Evolutionary conservation across 2,888 invertebrate species (phyloP), one percentile per base, ranked within the genome.

Genomic region (Polylopha cassiicola): DNA sequence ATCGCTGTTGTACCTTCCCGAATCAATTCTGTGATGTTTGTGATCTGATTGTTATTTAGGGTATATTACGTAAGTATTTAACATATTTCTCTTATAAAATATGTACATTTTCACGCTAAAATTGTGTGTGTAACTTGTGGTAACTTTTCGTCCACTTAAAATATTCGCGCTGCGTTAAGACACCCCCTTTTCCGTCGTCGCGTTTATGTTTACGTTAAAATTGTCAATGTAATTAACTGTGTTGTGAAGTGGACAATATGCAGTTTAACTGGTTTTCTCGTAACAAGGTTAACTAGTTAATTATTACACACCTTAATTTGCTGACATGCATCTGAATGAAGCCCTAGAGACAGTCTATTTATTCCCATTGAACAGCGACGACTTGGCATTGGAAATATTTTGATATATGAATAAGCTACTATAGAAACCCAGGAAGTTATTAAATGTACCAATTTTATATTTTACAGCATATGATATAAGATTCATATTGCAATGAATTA

Each of bases 51-150:
- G 62, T 71, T 76, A 78, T 73, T 81, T 73, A 69, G 53, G 65
- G 66, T 66, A 58, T 73, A 68, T 84, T 82, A 81, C 73, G 84
- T 84, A 82, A 84, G 84, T 84, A 79, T 62, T 65, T 54, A 48
- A 43, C 53, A 54, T 57, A 31, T 68, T 65, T 68, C 67, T 73
- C 63, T 72, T 75, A 47, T 66, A 68, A 72, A 71, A 75, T 65
- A 68, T 37, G 34, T 47, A 46, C 38, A 48, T 43, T 30, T 41
- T 31, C 21, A 5, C 2, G 8, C 3, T 31, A 6, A 14, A 2
- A 1, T 8, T 7, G 15, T 15, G 17, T 30, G 20, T 21, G 14
- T 11, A 11, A 15, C 16, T 17, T 5, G 9, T 7, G 13, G 4
- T 6, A 11, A 8, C n/a, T 2, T 4, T 11, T 4, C 3, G 9